Conservation (phyloP, 2,888 invertebrate species). For the Syrista parreyssii region DNA sequence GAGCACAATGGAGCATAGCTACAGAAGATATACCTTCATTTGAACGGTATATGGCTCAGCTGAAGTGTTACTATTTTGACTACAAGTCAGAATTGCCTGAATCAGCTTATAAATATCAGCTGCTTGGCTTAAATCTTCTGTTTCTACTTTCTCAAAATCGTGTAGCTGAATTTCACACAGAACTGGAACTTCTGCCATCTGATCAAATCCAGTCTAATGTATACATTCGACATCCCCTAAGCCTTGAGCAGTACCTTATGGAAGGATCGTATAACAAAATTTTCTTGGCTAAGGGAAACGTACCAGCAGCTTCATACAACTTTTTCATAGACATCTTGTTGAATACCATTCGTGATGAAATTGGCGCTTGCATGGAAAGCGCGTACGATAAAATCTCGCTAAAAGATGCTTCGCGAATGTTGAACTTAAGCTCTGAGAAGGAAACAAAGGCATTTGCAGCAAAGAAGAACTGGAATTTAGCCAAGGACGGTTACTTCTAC, state of each 20-base stretch:
- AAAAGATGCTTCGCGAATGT: constrained; percentile 87
- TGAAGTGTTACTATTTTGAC: constrained; percentile 98
- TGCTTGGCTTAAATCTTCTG: constrained; percentile 93
- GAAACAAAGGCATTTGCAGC: constrained; percentile 84
- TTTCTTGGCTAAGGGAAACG: constrained; percentile 82
- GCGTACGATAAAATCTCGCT: constrained; percentile 92
- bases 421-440: constrained; percentile 84
- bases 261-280: constrained; percentile 99
- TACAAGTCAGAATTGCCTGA: constrained; percentile 84
- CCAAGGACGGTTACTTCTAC: constrained; percentile 82
- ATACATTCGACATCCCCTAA: constrained; percentile 94
- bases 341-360: constrained; percentile 96
- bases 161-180: constrained; percentile 98
- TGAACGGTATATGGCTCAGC: constrained; percentile 96
- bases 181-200: constrained; percentile 91
- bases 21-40: constrained; percentile 94
- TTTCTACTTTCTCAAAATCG: constrained; percentile 95
- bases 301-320: constrained; percentile 95
- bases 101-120: constrained; percentile 93
- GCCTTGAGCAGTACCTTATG: constrained; percentile 98
- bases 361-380: constrained; percentile 95
- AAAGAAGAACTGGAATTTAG: constrained; percentile 87
- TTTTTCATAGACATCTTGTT: constrained; percentile 96
- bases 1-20: constrained; percentile 95
- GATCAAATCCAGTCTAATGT: constrained; percentile 93